Base-by-base conservation (phyloP, 2,888 invertebrate genomes). In the Andrena camellia region DNA sequence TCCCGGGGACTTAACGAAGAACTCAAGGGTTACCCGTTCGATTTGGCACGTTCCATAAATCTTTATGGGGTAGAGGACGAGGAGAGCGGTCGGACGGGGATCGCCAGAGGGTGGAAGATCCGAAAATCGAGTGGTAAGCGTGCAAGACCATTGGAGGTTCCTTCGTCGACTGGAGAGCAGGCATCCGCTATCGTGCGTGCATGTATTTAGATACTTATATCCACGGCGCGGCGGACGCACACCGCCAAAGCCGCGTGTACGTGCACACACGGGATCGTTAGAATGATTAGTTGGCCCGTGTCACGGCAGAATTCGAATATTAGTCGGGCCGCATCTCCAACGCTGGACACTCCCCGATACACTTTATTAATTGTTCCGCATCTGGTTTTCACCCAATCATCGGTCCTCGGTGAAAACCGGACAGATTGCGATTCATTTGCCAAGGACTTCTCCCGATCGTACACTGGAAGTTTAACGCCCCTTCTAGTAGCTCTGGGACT, bases 1-100 rank as follows among this genome's bases (percentile, higher is more conserved):
- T 7, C n/a, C 5, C 33, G n/a, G 23, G 17, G 86, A 86, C 83
- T 88, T 88, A 87, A 91, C 91, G 88, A 90, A 91, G 90, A 90
- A 92, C 91, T 91, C 91, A 91, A 92, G 91, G 92, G 91, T 92
- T 91, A 89, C 87, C 87, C 89, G 83, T 77, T 82, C 89, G 90
- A 91, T 92, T 92, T 89, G 91, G 89, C 89, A 90, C 90, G 91
- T 90, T 89, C 85, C 91, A 92, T 92, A 92, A 92, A 92, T 92
- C 92, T 92, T 82, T 74, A 78, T 79, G 82, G 89, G 88, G 89
- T 79, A 86, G 57, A 57, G 88, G 50, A 86, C 79, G 85, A 92
- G 90, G 85, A 92, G 90, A 69, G 77, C 80, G 84, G 83, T 83
- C 78, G 79, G 86, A 54, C 80, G 78, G 85, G 84, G 85, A 77